These are phyloP conservation scores for Holacanthella duospinosa DNA, from an alignment of 2,888 invertebrate genomes.

Conservation along the genomic window DNA sequence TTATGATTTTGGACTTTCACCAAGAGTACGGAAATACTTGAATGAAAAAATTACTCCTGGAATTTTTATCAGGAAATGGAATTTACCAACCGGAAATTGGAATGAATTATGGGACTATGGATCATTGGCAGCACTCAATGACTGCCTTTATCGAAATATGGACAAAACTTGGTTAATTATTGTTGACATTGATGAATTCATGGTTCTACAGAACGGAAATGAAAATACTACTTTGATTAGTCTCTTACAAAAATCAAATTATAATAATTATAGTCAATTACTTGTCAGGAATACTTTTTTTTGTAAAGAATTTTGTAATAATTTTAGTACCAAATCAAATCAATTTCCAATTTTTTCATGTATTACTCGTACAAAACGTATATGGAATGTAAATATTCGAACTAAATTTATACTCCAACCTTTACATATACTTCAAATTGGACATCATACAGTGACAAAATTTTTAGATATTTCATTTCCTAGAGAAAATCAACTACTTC, in stretches of 20 bases:
- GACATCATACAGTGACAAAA: conserved; percentile 68
- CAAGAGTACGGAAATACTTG: conserved; percentile 22
- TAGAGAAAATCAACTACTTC: background rate
- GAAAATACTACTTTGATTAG: background rate
- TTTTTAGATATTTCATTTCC: conserved; percentile 8
- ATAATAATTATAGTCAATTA: conserved; percentile 14
- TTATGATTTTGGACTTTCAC: conserved; percentile 30
- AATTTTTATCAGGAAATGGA: conserved; percentile 22
- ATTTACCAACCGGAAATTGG: conserved; percentile 34
- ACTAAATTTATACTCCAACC: conserved; percentile 82
- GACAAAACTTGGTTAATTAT: conserved; percentile 67
- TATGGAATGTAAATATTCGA: conserved; percentile 41
- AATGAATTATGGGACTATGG: conserved; percentile 37
- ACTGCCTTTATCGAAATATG: conserved; percentile 85
- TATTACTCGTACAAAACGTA: conserved; percentile 24
- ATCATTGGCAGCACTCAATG: conserved; percentile 71
- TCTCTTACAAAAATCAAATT: background rate
- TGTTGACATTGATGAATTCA: conserved; percentile 79
- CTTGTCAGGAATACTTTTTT: conserved; percentile 33
- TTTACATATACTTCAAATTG: conserved; percentile 70
- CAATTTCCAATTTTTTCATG: conserved; percentile 24
- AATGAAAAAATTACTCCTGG: background rate
- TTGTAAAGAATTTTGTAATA: conserved; percentile 31
- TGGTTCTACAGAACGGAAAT: conserved; percentile 45
- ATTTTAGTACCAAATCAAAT: too few relatives aligned